Evolutionary conservation across 2,888 invertebrate genomes (phyloP), one percentile per base, ranked within the genome.

Genomic region (Tinea trinotella): DNA sequence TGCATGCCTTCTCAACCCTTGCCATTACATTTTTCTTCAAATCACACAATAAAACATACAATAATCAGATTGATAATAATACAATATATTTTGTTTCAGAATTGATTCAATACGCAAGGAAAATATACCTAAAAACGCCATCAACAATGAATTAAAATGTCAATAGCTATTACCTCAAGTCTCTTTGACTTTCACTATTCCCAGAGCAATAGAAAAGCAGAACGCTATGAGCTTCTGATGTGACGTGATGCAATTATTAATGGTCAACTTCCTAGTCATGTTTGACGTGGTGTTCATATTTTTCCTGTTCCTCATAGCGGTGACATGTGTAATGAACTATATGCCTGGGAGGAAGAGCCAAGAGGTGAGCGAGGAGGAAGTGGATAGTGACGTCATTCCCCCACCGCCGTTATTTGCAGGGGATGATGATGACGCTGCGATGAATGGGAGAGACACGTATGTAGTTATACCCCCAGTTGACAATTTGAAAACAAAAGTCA

Each of bases 211-310:
- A 7, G 40, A 10, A 19, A 13, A 13, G 40, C 46, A 19, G 46
- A 46, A n/a, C 46, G 46, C 46, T 19, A 46, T 46, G 46, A 12
- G 13, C 9, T 50, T 24, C 24, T 50, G 50, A 50, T 62, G 66
- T 68, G 68, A 66, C 88, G 88, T 88, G 87, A 93, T 94, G 93
- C 93, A 93, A 90, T 89, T 93, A 75, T 90, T 93, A 90, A 92
- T 92, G 89, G 89, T 93, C 86, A 93, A 93, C 87, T 93, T 93
- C 71, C 89, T 94, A 80, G 90, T 93, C 88, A 93, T 93, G 93
- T 94, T 94, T 89, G 93, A 94, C 87, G 90, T 93, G 79, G 93
- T 93, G 83, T 94, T 94, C 88, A 89, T 93, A 85, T 93, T 93
- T 84, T 93, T 94, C 88, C 88, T 94, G 74, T 93, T 94, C 85